These are phyloP conservation scores for Rhincodon typus DNA, from an alignment of 2,797 vertebrate genomes.

Conservation along the genomic window DNA sequence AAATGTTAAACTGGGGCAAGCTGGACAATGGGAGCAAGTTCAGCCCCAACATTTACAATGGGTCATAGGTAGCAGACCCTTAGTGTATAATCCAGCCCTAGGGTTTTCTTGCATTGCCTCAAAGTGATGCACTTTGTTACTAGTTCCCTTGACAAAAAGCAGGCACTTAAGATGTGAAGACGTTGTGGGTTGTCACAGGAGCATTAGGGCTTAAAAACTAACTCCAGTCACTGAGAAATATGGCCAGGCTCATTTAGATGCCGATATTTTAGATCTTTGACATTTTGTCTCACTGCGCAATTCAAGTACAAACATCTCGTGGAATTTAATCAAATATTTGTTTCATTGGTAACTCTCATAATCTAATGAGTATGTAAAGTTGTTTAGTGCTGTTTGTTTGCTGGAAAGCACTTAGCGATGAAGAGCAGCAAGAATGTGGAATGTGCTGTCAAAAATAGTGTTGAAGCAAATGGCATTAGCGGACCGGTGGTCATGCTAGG, in stretches of 20 bases:
- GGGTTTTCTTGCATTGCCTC: too few relatives aligned
- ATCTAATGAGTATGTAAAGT: neutral
- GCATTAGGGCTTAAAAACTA: neutral
- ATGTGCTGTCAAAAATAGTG: too few relatives aligned
- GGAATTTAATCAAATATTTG: neutral
- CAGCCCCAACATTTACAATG: too few relatives aligned
- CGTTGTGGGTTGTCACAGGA: neutral
- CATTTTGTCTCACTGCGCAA: neutral
- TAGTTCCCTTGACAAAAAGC: neutral
- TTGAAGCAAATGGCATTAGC: neutral
- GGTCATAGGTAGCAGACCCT: too few relatives aligned
- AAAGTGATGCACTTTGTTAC: neutral
- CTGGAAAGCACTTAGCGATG: neutral
- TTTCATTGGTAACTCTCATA: neutral
- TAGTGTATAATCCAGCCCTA: too few relatives aligned
- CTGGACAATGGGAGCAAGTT: too few relatives aligned
- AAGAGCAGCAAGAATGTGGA: too few relatives aligned
- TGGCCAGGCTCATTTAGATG: neutral
- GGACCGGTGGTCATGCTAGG: neutral
- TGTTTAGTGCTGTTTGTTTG: neutral
- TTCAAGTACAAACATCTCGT: neutral
- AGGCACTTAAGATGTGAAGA: neutral
- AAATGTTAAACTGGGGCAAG: too few relatives aligned
- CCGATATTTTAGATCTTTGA: neutral
- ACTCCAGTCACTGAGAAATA: neutral